phyloP scores from a whole-genome alignment of 2,113 vertebrate genomes.

The Acanthisitta chloris region DNA sequence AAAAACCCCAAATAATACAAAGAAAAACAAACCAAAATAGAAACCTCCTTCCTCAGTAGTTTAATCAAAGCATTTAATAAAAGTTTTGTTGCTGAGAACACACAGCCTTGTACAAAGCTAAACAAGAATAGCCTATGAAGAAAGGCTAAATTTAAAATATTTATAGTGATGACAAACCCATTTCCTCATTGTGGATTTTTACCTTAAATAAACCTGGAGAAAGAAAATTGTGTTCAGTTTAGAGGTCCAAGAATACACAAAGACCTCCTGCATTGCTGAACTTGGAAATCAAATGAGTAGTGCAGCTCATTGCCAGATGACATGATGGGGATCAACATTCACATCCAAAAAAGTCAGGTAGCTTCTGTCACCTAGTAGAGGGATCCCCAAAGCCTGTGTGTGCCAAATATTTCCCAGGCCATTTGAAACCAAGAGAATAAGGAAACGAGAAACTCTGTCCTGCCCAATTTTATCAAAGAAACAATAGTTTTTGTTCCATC shows the following conservation, averaged over 20 bases:
- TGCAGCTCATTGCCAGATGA: not conserved
- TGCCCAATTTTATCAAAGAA: not conserved
- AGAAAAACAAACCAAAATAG: not conserved
- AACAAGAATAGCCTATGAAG: not conserved
- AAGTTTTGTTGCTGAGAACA: not conserved
- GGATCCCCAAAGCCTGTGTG: not conserved
- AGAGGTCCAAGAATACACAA: not conserved
- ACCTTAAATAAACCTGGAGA: not conserved
- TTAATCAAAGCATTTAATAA: not conserved
- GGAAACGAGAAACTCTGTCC: accelerated
- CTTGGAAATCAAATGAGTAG: not conserved
- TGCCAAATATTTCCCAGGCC: not conserved
- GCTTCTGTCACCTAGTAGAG: not conserved
- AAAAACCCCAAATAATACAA: accelerated
- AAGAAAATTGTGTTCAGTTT: not conserved
- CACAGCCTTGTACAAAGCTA: not conserved
- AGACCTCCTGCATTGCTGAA: not conserved
- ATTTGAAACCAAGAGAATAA: not conserved
- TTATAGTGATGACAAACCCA: not conserved
- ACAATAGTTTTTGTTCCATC: not conserved
- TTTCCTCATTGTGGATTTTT: not conserved
- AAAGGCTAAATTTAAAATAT: not conserved
- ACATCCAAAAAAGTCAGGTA: not conserved
- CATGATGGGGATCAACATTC: not conserved
- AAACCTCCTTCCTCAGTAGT: not conserved